These are phyloP conservation scores for Plestiodon gilberti DNA, from an alignment of 2,113 vertebrate species.

Conservation along the genomic window DNA sequence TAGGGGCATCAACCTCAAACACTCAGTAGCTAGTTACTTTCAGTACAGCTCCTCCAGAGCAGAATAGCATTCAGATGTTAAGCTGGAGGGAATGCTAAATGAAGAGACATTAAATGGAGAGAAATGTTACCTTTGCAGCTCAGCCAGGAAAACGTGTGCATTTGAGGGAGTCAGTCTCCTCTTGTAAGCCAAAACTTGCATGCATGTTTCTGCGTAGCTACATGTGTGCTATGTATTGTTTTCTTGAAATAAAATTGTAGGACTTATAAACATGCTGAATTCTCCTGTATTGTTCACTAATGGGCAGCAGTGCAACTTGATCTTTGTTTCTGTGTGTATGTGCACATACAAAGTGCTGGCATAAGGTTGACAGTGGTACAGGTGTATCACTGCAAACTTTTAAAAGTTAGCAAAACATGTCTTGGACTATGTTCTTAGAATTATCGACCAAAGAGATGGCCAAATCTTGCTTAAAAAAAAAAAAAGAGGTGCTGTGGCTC, in stretches of 20 bases:
- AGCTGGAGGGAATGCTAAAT: background rate
- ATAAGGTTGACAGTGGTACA: background rate
- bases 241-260: background rate
- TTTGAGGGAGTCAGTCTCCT: background rate
- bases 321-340: background rate
- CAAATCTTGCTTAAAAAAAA: background rate
- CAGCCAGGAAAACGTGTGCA: background rate
- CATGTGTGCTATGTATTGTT: background rate
- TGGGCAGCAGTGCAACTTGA: background rate
- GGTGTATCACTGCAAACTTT: background rate
- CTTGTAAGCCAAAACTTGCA: background rate
- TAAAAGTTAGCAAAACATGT: background rate
- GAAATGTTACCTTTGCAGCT: background rate
- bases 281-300: background rate
- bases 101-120: background rate
- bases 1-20: rapidly evolving
- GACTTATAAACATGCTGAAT: background rate
- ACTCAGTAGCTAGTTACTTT: background rate
- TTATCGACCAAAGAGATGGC: background rate
- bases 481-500: background rate
- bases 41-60: background rate
- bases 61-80: background rate
- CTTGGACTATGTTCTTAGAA: background rate
- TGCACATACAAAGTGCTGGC: background rate
- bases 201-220: background rate